Percentiles rank a stretch among this genome's conserved stretches.
Conservation (phyloP, 2,888 invertebrate genomes). For the Minunthozetes semirufus region DNA sequence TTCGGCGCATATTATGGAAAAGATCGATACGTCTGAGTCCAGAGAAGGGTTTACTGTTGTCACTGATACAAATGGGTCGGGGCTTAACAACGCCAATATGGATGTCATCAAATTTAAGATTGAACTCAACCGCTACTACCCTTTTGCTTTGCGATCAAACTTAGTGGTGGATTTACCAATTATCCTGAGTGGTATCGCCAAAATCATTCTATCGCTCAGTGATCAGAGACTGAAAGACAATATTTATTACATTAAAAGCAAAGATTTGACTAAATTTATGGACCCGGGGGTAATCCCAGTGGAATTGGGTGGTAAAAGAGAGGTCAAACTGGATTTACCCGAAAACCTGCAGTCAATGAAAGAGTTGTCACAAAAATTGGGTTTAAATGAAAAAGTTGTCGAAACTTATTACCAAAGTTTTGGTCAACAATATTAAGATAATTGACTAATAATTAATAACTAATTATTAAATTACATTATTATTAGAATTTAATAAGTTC, state of each 20-base stretch:
- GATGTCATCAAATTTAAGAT: no score
- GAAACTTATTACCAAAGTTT: slow-evolving; percentile 12
- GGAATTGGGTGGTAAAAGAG: neutral
- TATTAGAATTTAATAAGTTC: no score
- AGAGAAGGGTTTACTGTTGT: no score
- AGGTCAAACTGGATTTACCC: neutral
- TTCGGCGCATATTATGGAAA: neutral
- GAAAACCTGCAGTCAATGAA: neutral
- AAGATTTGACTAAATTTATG: slow-evolving; percentile 8
- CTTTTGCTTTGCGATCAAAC: neutral
- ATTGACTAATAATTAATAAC: no score
- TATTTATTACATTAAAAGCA: neutral
- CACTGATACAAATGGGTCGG: no score
- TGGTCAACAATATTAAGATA: neutral
- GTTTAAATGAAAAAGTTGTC: slow-evolving; percentile 5
- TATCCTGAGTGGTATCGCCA: neutral
- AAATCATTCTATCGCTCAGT: slow-evolving; percentile 2
- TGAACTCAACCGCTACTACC: no score
- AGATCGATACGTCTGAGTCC: no score
- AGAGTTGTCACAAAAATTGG: neutral
- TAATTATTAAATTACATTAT: no score
- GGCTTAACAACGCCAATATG: no score
- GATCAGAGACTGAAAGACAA: neutral
- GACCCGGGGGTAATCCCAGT: neutral
- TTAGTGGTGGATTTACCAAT: slow-evolving; percentile 8